Percentiles rank a stretch among this genome's conserved stretches.
Evolutionary conservation across 2,888 invertebrate genomes (phyloP).

Genomic region (Buathra laborator): DNA sequence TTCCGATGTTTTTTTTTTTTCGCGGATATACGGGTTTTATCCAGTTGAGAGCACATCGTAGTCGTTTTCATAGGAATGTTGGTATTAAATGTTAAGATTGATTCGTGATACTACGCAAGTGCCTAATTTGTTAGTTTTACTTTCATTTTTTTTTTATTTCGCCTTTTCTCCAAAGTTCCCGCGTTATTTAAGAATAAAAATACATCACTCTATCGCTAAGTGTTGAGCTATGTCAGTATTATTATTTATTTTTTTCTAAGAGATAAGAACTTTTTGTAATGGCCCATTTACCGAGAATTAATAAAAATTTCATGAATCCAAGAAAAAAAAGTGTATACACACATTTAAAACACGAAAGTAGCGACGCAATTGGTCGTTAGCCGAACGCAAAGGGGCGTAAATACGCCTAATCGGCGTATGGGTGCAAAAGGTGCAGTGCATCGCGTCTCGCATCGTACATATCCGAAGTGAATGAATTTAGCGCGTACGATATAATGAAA

Average conservation of each 20-base stretch:
- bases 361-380: not conserved
- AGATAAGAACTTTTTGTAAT: slow-evolving; percentile 1
- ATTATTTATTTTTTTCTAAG: not conserved
- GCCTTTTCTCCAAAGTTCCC: too few species aligned
- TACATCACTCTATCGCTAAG: too few species aligned
- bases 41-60: not conserved
- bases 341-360: not conserved
- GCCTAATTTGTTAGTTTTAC: too few species aligned
- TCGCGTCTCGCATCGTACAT: not conserved
- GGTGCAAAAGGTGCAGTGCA: not conserved
- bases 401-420: not conserved
- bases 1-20: not conserved
- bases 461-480: not conserved
- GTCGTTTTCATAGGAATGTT: not conserved
- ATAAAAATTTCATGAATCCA: not conserved
- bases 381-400: not conserved
- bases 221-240: not conserved
- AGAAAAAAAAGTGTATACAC: too few species aligned
- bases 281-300: not conserved
- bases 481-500: not conserved
- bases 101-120: too few species aligned
- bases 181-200: too few species aligned
- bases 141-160: too few species aligned
- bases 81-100: too few species aligned
- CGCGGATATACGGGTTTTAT: not conserved